phyloP scores from a whole-genome alignment of 2,888 invertebrate species.

The Ennomos quercinarius region DNA sequence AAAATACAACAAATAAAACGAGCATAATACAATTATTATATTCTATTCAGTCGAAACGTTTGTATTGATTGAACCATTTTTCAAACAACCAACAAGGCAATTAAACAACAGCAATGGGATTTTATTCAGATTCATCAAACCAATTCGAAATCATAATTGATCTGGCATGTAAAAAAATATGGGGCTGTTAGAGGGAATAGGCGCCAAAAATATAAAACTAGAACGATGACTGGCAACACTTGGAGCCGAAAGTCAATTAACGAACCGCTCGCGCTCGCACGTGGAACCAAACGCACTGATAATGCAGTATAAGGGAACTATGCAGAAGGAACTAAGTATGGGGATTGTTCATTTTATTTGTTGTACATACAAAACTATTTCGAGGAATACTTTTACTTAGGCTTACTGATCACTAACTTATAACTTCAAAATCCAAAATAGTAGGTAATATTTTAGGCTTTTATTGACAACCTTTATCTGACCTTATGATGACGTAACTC shows the following conservation, averaged over 20 bases:
- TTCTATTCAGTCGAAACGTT: constrained; percentile 21
- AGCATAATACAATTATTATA: background rate
- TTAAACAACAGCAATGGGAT: constrained; percentile 83
- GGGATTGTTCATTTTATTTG: no score
- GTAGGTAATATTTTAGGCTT: no score
- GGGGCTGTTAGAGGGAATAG: constrained; percentile 80
- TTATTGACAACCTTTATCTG: no score
- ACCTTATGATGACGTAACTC: no score
- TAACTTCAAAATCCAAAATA: no score
- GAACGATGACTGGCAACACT: constrained; percentile 81
- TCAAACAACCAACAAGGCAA: constrained; percentile 79
- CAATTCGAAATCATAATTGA: constrained; percentile 84
- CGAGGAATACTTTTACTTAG: no score
- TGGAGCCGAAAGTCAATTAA: constrained; percentile 81
- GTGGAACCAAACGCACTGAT: constrained; percentile 61
- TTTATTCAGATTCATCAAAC: constrained; percentile 85
- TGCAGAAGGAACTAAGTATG: constrained; percentile 35
- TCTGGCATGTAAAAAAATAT: constrained; percentile 82
- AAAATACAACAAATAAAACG: no score
- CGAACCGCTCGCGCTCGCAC: constrained; percentile 59
- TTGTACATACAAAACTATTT: no score
- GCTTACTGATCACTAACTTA: no score
- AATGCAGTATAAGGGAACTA: constrained; percentile 43
- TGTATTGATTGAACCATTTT: constrained; percentile 75
- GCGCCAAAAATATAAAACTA: constrained; percentile 83